Evolutionary conservation across 1,140 invertebrate species (phyloP).

Genomic region (Aphelenchoides fujianensis): DNA sequence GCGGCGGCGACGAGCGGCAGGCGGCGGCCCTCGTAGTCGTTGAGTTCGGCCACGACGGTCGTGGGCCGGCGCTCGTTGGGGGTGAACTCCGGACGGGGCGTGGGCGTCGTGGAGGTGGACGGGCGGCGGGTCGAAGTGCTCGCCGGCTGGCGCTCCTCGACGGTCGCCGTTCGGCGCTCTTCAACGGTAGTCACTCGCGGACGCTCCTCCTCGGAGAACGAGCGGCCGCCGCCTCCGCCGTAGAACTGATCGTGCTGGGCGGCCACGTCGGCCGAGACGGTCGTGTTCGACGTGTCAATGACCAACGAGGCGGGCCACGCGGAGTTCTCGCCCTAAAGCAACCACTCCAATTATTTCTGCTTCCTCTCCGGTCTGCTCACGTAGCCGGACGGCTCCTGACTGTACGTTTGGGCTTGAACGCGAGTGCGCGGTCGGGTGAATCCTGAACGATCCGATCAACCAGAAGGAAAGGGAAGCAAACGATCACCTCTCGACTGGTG

Average conservation of each 20-base stretch:
- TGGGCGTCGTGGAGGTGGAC: background rate
- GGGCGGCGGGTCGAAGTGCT: background rate
- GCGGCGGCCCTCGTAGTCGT: background rate
- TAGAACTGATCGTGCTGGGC: conserved; percentile 13
- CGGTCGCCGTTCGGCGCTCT: background rate
- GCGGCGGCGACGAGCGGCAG: background rate
- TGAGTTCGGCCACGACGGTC: background rate
- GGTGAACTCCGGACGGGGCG: conserved; percentile 7
- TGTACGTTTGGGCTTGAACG: background rate
- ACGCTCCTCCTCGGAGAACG: background rate
- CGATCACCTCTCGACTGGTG: background rate
- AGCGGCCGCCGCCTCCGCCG: conserved; percentile 2
- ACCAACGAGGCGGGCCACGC: conserved; percentile 2
- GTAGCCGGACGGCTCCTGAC: conserved; percentile 9
- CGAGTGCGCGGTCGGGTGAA: too few species aligned
- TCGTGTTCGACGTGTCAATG: conserved; percentile 12
- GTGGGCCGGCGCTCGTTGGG: background rate
- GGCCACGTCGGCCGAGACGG: background rate
- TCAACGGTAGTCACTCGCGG: too few species aligned
- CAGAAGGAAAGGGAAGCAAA: too few species aligned
- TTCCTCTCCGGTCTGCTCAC: too few species aligned
- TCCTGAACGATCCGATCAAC: too few species aligned
- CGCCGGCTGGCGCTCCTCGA: background rate
- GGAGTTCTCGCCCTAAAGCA: background rate
- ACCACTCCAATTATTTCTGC: too few species aligned